phyloP scores from a whole-genome alignment of 2,113 vertebrate species.

The Melanostigma gelatinosum region DNA sequence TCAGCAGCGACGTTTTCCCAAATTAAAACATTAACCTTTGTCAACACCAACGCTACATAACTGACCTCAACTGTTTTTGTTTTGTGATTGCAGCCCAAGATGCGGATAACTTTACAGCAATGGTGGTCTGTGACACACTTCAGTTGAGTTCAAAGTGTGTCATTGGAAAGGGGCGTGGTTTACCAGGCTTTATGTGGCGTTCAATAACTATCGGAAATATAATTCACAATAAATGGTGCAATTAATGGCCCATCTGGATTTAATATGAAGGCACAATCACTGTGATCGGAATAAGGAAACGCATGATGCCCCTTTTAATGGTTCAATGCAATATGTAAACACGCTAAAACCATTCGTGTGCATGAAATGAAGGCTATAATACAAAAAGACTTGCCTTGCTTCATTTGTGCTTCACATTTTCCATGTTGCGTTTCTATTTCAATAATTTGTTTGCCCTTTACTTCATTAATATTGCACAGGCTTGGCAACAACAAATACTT shows the following conservation, averaged over 20 bases:
- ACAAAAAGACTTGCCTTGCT: background rate
- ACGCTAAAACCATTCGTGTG: background rate
- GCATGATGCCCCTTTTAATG: background rate
- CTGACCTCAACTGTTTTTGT: background rate
- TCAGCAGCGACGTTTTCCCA: background rate
- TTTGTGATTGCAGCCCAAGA: background rate
- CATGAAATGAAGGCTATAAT: background rate
- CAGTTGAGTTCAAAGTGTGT: background rate
- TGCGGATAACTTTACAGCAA: background rate
- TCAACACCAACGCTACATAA: too few relatives aligned
- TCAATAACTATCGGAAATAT: constrained; percentile 26
- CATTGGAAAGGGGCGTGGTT: constrained; percentile 57
- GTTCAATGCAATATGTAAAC: background rate
- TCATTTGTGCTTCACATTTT: background rate
- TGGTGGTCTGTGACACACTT: fast-evolving
- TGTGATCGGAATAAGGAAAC: background rate
- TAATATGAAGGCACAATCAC: background rate
- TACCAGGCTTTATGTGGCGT: constrained; percentile 16
- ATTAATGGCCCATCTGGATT: background rate
- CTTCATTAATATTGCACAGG: background rate
- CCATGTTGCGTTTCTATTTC: background rate
- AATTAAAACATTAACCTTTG: background rate
- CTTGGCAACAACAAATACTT: background rate
- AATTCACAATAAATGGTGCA: fast-evolving
- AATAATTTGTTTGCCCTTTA: background rate